These are phyloP conservation scores for Palloptera scutellata DNA, from an alignment of 2,888 invertebrate species.

Conservation along the genomic window DNA sequence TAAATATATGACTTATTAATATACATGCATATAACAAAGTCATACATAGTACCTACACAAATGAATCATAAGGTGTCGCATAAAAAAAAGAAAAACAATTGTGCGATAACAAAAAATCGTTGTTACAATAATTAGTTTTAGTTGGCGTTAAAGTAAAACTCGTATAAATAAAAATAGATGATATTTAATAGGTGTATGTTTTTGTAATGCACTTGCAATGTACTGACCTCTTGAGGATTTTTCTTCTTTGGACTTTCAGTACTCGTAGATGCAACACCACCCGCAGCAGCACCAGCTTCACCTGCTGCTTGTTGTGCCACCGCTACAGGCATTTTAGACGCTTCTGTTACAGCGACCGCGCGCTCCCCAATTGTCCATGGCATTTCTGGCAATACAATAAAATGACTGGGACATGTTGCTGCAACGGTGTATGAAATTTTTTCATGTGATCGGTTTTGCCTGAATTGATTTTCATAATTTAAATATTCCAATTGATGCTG, in stretches of 20 bases:
- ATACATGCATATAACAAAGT: too few relatives aligned
- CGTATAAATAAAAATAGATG: too few relatives aligned
- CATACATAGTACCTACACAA: too few relatives aligned
- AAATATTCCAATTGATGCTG: too few relatives aligned
- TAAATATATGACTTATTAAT: too few relatives aligned
- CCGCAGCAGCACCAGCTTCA: background rate
- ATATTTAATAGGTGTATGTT: constrained; percentile 18
- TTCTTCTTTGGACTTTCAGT: background rate
- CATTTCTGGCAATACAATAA: constrained; percentile 35
- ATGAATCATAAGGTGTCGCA: too few relatives aligned
- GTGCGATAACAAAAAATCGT: too few relatives aligned
- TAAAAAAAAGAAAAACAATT: constrained; percentile 6
- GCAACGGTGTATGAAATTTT: background rate
- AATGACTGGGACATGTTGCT: constrained; percentile 39
- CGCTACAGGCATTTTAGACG: background rate
- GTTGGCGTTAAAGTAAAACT: too few relatives aligned
- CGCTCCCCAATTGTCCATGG: constrained; percentile 13
- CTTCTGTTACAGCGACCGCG: constrained; percentile 14
- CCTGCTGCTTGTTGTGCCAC: constrained; percentile 14
- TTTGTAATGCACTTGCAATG: background rate
- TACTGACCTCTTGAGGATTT: background rate
- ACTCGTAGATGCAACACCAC: constrained; percentile 37
- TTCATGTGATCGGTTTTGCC: too few relatives aligned
- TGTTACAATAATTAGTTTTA: too few relatives aligned
- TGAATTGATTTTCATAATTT: too few relatives aligned